Evolutionary conservation across 2,888 invertebrate species (phyloP).

Genomic region (Morpho achilles): DNA sequence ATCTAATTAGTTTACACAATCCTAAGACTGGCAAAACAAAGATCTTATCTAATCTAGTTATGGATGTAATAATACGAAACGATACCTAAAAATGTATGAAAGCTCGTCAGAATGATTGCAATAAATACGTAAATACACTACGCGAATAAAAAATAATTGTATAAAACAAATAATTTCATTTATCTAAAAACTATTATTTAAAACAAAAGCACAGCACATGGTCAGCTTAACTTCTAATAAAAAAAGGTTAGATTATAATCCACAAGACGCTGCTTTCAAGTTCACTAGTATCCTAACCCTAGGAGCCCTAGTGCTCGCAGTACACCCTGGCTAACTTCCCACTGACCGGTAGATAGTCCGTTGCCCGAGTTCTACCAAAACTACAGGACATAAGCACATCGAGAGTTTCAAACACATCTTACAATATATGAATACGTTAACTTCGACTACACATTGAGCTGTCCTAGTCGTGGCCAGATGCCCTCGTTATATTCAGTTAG

Average conservation of each 20-base stretch:
- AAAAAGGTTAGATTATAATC: constrained; percentile 64
- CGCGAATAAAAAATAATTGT: constrained; percentile 51
- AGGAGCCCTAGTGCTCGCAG: constrained; percentile 45
- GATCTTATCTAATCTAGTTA: constrained; percentile 51
- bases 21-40: constrained; percentile 61
- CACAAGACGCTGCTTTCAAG: constrained; percentile 58
- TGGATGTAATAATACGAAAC: constrained; percentile 39
- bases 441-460: constrained; percentile 71
- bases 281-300: constrained; percentile 63
- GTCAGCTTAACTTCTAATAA: constrained; percentile 66
- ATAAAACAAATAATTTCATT: constrained; percentile 69
- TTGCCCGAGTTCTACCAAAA: constrained; percentile 51
- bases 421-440: constrained; percentile 65
- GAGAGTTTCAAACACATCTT: constrained; percentile 74
- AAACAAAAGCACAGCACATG: constrained; percentile 79
- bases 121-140: constrained; percentile 66
- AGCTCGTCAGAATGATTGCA: constrained; percentile 66
- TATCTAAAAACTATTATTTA: constrained; percentile 71
- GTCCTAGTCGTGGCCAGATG: constrained; percentile 52
- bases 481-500: too few species aligned
- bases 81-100: constrained; percentile 54
- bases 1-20: constrained; percentile 54
- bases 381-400: constrained; percentile 76
- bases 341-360: constrained; percentile 12
- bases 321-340: constrained; percentile 33